Conservation (phyloP, 2,797 vertebrate genomes). For the Diceros bicornis region DNA sequence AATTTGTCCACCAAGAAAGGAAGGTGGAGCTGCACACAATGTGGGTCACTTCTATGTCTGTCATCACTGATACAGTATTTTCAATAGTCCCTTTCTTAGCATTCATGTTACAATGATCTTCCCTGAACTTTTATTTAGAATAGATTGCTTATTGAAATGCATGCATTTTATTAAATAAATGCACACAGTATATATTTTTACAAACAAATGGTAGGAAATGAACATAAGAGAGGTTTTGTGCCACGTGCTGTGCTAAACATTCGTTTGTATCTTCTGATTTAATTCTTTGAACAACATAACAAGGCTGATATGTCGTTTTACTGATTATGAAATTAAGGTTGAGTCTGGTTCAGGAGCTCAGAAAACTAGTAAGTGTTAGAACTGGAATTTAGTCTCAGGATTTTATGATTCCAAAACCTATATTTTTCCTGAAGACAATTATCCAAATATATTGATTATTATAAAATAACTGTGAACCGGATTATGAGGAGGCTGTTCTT, state of each 20-base stretch:
- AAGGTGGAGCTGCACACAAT: background rate
- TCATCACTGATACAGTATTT: background rate
- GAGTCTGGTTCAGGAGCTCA: background rate
- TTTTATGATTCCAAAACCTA: background rate
- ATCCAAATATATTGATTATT: slow-evolving; percentile 1
- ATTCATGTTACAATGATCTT: background rate
- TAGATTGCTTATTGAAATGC: background rate
- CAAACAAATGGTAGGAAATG: background rate
- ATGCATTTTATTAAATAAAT: background rate
- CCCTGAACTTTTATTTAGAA: background rate
- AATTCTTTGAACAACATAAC: background rate
- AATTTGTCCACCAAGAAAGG: background rate
- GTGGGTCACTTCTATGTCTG: background rate
- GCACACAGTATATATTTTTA: background rate
- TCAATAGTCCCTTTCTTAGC: background rate
- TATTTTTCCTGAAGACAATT: background rate
- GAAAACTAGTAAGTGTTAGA: background rate
- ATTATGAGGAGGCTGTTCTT: background rate
- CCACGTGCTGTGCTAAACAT: background rate
- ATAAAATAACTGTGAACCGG: background rate
- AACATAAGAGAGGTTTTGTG: background rate
- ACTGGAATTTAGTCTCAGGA: background rate
- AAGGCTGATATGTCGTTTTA: background rate
- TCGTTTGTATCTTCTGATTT: slow-evolving; percentile 11
- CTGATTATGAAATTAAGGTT: background rate